phyloP scores from a whole-genome alignment of 2,113 vertebrate species.

The Vicugna pacos region DNA sequence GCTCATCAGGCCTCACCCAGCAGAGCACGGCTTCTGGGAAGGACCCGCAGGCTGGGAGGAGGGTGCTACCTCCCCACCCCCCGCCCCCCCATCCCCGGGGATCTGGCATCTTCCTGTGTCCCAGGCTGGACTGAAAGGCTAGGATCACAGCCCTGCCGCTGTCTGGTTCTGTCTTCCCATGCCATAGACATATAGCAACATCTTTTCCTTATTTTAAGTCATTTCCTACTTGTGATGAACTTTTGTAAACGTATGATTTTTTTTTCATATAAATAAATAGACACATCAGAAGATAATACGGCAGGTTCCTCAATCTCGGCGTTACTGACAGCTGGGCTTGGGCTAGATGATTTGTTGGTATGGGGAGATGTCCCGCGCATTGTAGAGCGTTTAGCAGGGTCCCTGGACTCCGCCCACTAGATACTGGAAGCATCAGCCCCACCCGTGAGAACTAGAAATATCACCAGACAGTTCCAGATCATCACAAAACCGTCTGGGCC shows the following conservation, averaged over 20 bases:
- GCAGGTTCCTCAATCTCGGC: not conserved
- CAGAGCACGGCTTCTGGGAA: not conserved
- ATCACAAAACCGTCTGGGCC: not conserved
- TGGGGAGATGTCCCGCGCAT: not conserved
- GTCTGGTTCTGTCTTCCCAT: not conserved
- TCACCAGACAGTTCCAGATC: not conserved
- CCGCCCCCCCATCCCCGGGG: not conserved
- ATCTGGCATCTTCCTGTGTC: not conserved
- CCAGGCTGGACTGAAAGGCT: too few species aligned
- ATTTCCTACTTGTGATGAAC: not conserved
- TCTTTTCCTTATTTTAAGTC: not conserved
- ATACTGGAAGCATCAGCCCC: not conserved
- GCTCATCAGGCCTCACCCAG: too few species aligned
- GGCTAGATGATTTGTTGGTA: rapidly evolving
- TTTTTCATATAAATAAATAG: not conserved
- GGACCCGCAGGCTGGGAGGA: not conserved
- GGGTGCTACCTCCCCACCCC: too few species aligned
- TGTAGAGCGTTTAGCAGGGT: too few species aligned
- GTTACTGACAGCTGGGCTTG: not conserved
- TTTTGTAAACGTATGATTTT: not conserved
- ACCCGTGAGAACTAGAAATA: not conserved
- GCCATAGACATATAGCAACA: not conserved
- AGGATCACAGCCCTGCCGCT: not conserved
- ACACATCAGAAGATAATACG: not conserved
- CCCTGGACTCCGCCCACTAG: not conserved